These are phyloP conservation scores for Diabrotica undecimpunctata DNA, from an alignment of 1,140 invertebrate genomes.

Conservation along the genomic window DNA sequence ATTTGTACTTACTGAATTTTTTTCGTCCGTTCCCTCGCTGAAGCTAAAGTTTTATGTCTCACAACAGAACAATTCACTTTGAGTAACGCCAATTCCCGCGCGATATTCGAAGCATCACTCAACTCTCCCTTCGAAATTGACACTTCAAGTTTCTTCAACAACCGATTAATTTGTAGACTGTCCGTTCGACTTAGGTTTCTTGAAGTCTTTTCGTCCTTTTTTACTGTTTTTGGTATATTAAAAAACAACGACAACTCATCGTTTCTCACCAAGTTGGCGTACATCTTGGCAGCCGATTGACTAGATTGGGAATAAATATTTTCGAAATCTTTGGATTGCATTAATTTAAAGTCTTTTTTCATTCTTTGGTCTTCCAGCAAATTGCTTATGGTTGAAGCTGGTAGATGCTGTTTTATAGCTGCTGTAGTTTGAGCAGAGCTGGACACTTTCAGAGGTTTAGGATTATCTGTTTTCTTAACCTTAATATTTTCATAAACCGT, in stretches of 20 bases:
- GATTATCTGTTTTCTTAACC: constrained; percentile 36
- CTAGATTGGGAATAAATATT: constrained; percentile 42
- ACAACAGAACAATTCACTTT: constrained; percentile 65
- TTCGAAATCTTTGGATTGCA: constrained; percentile 45
- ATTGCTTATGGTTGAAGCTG: constrained; percentile 27
- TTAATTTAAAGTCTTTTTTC: constrained; percentile 39
- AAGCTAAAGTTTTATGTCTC: constrained; percentile 47
- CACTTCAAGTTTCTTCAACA: constrained; percentile 61
- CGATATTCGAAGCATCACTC: constrained; percentile 62
- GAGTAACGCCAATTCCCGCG: constrained; percentile 65
- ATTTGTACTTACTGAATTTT: constrained; percentile 39
- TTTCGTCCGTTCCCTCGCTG: constrained; percentile 14
- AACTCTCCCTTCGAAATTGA: constrained; percentile 67
- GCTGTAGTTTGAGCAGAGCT: constrained; percentile 39
- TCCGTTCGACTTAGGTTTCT: constrained; percentile 35
- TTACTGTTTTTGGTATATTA: constrained; percentile 48
- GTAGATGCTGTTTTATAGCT: constrained; percentile 28
- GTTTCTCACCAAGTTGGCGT: constrained; percentile 42
- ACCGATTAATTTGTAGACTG: constrained; percentile 60
- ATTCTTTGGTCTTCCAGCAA: constrained; percentile 27
- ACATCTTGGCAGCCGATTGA: constrained; percentile 34
- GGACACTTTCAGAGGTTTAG: constrained; percentile 42
- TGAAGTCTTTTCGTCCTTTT: constrained; percentile 27
- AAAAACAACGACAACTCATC: constrained; percentile 41
- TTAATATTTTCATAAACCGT: constrained; percentile 46